Percentiles rank a stretch among this genome's conserved stretches.
These are phyloP conservation scores for Melanaphis sacchari DNA, from an alignment of 1,140 invertebrate genomes.

Conservation along the genomic window DNA sequence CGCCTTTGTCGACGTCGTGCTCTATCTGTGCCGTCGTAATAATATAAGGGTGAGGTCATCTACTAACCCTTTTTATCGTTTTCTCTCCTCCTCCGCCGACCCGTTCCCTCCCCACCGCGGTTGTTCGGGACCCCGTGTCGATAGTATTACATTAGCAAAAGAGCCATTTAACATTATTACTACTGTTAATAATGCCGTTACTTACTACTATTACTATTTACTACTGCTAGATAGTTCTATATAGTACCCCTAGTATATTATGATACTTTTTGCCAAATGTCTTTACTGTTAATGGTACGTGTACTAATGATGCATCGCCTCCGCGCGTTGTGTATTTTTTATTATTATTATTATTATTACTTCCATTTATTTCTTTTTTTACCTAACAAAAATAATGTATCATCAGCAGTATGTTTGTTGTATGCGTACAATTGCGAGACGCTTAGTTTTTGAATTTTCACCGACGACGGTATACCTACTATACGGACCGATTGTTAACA, in stretches of 20 bases:
- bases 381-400: not conserved
- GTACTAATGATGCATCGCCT: not conserved
- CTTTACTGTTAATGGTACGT: not conserved
- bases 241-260: not conserved
- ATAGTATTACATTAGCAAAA: conserved; percentile 25
- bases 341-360: not conserved
- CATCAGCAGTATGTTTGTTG: not conserved
- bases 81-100: not conserved
- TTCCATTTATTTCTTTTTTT: not conserved
- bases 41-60: conserved; percentile 49
- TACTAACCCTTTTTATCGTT: conserved; percentile 47
- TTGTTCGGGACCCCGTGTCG: not conserved
- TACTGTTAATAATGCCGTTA: not conserved
- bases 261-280: not conserved
- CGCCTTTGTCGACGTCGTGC: not conserved
- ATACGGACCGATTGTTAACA: not conserved
- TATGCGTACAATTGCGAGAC: not conserved
- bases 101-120: not conserved
- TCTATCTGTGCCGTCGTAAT: not conserved
- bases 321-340: not conserved
- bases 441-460: not conserved
- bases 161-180: conserved; percentile 18
- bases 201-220: not conserved
- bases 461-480: not conserved
- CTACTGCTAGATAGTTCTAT: not conserved